Evolutionary conservation across 2,797 vertebrate genomes (phyloP), one percentile per base, ranked within the genome.

Genomic region (Pachyuromys duprasi): DNA sequence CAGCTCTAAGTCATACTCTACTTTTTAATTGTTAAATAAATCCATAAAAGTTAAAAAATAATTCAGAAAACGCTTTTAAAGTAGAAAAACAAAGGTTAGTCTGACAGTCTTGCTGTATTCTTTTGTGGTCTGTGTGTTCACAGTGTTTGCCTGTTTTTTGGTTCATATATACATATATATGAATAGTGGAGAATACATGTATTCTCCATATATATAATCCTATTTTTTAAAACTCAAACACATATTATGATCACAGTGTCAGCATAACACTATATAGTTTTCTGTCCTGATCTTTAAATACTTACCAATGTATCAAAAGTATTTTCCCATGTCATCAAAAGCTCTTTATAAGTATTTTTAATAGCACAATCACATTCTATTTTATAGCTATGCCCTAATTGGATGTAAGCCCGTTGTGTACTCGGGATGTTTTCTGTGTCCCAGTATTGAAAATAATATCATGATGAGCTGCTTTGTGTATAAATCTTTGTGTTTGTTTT

Each of bases 401-500:
- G 24, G n/a, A 62, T 89, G 49, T 70, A 86, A 91, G 3, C 17
- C 33, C 82, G 79, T 86, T 89, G 95, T 86, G 70, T 87, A 62
- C 57, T 79, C 33, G 82, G 63, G 5, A 60, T 86, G 92, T 90
- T 92, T 88, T 55, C 18, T 5, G n/a, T 88, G 63, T 75, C 76
- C 31, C 15, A 17, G 22, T 49, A 65, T 78, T 89, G 49, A 78
- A 91, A 93, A 72, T 72, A 55, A 80, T 67, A 49, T 8, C 79
- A 24, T 11, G 45, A 93, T 75, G 86, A 86, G 39, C 69, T 89
- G 83, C 53, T 88, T 91, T 55, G 76, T 78, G 26, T 67, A 89
- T 90, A 93, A 70, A 93, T 95, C 86, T 92, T 75, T 81, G 79
- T 96, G 81, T 86, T 95, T 67, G 74, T 20, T 90, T 93, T 91